Evolutionary conservation across 2,888 invertebrate species (phyloP).

Genomic region (Loripinus fragilis): DNA sequence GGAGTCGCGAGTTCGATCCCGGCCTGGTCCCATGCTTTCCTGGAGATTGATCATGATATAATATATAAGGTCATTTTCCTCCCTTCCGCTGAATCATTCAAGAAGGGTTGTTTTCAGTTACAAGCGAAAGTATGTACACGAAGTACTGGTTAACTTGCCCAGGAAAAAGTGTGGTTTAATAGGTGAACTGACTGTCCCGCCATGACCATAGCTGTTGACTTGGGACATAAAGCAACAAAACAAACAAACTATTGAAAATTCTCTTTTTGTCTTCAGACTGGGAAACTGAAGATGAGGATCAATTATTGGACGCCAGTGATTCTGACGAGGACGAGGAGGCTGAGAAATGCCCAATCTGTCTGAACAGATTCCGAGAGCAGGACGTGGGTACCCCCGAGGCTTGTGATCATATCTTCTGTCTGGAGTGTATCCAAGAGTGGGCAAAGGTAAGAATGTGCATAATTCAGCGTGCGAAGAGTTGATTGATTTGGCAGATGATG

Average conservation of each 20-base stretch:
- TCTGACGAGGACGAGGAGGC: conserved; percentile 67
- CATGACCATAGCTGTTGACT: neutral
- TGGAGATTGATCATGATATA: too few species aligned
- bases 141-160: neutral
- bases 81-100: too few species aligned
- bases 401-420: conserved; percentile 95
- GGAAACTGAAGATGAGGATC: conserved; percentile 58
- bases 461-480: too few species aligned
- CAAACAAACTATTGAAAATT: neutral
- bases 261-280: conserved; percentile 25
- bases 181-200: neutral
- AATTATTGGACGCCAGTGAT: conserved; percentile 57
- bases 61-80: too few species aligned
- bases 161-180: neutral
- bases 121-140: neutral
- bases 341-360: conserved; percentile 92
- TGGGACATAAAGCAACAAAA: too few species aligned
- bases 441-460: conserved; percentile 89
- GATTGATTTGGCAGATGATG: too few species aligned
- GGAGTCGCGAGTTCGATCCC: too few species aligned
- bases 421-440: conserved; percentile 96
- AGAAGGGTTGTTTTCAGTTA: neutral
- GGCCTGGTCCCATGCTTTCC: too few species aligned
- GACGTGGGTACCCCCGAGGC: conserved; percentile 93
- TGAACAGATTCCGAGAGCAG: conserved; percentile 90